phyloP scores from a whole-genome alignment of 2,113 vertebrate genomes.

The Ornithorhynchus anatinus region DNA sequence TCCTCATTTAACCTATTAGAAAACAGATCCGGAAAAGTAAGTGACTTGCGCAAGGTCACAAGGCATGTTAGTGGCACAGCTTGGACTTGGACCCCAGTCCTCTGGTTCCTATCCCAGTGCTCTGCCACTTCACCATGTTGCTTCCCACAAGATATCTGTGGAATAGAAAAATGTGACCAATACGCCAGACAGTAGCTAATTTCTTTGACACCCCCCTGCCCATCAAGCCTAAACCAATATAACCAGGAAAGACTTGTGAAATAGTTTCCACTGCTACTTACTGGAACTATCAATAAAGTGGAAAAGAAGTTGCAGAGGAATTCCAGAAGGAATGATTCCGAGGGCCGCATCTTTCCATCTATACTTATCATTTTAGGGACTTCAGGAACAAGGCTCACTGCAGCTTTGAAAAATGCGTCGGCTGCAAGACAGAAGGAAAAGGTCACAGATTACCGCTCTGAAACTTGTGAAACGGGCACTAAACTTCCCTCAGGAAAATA shows the following conservation, averaged over 20 bases:
- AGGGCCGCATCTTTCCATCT: conserved; percentile 90
- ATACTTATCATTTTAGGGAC: conserved; percentile 90
- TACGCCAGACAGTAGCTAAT: background rate
- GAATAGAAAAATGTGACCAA: background rate
- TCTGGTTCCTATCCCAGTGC: background rate
- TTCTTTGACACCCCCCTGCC: background rate
- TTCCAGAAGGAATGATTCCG: conserved; percentile 89
- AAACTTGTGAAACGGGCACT: background rate
- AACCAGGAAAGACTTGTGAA: too few relatives aligned
- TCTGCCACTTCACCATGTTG: too few relatives aligned
- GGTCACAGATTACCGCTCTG: background rate
- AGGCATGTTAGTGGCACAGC: background rate
- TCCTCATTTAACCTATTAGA: too few relatives aligned
- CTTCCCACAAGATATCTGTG: too few relatives aligned
- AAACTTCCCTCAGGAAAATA: too few relatives aligned
- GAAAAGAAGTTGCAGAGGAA: conserved; percentile 95
- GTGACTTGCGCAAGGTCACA: background rate
- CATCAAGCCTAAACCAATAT: background rate
- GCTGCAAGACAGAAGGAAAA: conserved; percentile 71
- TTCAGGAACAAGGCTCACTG: conserved; percentile 87
- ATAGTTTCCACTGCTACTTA: conserved; percentile 59
- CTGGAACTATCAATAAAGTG: conserved; percentile 89
- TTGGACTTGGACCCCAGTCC: background rate
- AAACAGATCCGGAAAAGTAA: background rate
- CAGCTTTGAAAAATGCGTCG: conserved; percentile 94